A percentile compares a stretch with the other conserved stretches of the same genome.
Conservation (phyloP, 2,113 vertebrate genomes). For the Salvelinus namaycush region DNA sequence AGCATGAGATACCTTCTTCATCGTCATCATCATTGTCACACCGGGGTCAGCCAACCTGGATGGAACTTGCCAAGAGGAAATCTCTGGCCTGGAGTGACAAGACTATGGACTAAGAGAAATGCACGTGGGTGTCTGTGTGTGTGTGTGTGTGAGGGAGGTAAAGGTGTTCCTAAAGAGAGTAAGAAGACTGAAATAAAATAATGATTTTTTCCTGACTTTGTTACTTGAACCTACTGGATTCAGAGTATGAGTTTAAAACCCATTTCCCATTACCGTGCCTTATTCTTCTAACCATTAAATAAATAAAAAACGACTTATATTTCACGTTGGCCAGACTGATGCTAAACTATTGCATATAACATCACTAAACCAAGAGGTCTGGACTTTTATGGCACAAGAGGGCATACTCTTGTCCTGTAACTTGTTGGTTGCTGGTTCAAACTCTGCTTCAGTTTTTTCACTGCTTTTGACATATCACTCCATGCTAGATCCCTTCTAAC, state of each 20-base stretch:
- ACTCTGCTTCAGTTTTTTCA: too few species aligned
- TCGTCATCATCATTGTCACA: slow-evolving; percentile 1
- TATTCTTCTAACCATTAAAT: not conserved
- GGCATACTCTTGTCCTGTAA: not conserved
- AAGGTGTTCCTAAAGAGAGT: not conserved
- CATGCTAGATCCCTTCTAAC: not conserved
- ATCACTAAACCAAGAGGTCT: not conserved
- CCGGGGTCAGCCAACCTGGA: slow-evolving; percentile 78
- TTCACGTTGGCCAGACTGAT: not conserved
- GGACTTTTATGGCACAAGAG: not conserved
- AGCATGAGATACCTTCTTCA: slow-evolving; percentile 8
- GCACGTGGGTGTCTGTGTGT: not conserved
- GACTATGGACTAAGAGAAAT: slow-evolving; percentile 43
- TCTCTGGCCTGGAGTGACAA: slow-evolving; percentile 87
- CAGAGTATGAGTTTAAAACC: not conserved
- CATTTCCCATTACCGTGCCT: not conserved
- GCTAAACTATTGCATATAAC: not conserved
- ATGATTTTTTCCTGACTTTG: not conserved
- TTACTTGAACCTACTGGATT: not conserved
- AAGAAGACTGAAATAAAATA: not conserved
- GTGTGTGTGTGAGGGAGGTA: not conserved
- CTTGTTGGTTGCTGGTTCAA: too few species aligned
- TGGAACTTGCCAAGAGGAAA: slow-evolving; percentile 90
- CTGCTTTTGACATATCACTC: too few species aligned
- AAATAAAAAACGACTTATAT: not conserved